Evolutionary conservation across 92 coral and sea anemone species (phyloP).

Genomic region (Porites evermanni): DNA sequence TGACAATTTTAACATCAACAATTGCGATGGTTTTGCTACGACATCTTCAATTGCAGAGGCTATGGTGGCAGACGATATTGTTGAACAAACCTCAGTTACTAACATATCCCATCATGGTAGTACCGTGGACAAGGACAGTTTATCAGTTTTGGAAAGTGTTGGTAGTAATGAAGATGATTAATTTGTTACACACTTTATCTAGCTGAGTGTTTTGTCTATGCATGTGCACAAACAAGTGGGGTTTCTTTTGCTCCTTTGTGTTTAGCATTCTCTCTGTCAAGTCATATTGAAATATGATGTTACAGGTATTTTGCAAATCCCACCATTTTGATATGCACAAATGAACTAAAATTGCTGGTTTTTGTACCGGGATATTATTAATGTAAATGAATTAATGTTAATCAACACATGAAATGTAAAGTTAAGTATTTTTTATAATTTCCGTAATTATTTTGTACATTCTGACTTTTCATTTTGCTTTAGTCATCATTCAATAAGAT

Average conservation of each 20-base stretch:
- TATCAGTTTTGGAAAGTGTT: slow-evolving; percentile 88
- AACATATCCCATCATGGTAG: slow-evolving; percentile 51
- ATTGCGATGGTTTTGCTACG: slow-evolving; percentile 61
- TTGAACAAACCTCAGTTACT: slow-evolving; percentile 28
- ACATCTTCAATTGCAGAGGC: slow-evolving; percentile 82
- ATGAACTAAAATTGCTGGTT: too few relatives aligned
- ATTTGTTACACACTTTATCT: neutral
- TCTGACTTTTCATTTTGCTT: too few relatives aligned
- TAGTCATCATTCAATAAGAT: too few relatives aligned
- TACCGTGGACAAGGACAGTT: slow-evolving; percentile 68
- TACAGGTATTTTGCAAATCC: too few relatives aligned
- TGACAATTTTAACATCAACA: slow-evolving; percentile 87
- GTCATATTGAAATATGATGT: too few relatives aligned
- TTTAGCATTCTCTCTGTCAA: too few relatives aligned
- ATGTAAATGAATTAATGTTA: too few relatives aligned
- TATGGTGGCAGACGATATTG: slow-evolving; percentile 58
- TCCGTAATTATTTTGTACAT: too few relatives aligned
- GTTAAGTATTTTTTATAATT: too few relatives aligned
- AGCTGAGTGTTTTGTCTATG: neutral
- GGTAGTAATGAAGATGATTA: slow-evolving; percentile 81
- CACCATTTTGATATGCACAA: too few relatives aligned
- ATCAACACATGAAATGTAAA: too few relatives aligned
- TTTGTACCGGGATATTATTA: too few relatives aligned
- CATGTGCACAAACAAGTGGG: neutral
- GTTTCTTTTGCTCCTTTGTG: neutral